Conservation (phyloP, 2,888 invertebrate species). For the Pyrocoelia pectoralis region DNA sequence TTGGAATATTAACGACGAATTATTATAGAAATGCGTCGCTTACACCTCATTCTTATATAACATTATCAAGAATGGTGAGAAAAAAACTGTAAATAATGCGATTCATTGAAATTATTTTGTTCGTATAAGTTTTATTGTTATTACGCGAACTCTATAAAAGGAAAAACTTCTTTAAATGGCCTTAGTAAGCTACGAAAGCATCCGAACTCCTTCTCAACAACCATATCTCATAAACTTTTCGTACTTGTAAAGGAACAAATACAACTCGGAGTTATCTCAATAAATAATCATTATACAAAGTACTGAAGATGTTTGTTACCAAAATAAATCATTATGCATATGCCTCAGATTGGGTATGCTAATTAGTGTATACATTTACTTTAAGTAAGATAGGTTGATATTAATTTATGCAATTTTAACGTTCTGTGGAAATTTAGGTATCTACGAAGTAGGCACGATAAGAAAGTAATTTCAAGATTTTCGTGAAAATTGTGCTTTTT, state of each 20-base stretch:
- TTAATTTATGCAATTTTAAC: not conserved
- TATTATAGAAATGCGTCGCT: not conserved
- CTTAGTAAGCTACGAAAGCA: constrained; percentile 38
- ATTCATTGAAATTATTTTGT: constrained; percentile 38
- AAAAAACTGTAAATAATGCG: constrained; percentile 23
- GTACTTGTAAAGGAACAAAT: constrained; percentile 24
- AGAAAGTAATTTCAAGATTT: too few relatives aligned
- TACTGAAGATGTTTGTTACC: constrained; percentile 6
- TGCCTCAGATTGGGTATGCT: not conserved
- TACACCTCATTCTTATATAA: not conserved
- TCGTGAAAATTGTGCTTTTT: too few relatives aligned
- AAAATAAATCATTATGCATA: not conserved
- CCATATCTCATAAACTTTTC: constrained; percentile 44
- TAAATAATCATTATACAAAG: constrained; percentile 29
- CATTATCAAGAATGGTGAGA: constrained; percentile 17
- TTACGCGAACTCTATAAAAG: constrained; percentile 43
- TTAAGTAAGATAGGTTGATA: not conserved
- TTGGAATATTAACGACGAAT: not conserved
- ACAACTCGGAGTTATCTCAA: constrained; percentile 23
- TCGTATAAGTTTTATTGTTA: constrained; percentile 44
- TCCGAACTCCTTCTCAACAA: constrained; percentile 41
- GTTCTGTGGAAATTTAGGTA: too few relatives aligned
- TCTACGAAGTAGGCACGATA: too few relatives aligned
- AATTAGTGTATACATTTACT: not conserved
- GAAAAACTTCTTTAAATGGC: constrained; percentile 43